phyloP scores from a whole-genome alignment of 2,797 vertebrate species.

The Muraenolepis orangiensis region DNA sequence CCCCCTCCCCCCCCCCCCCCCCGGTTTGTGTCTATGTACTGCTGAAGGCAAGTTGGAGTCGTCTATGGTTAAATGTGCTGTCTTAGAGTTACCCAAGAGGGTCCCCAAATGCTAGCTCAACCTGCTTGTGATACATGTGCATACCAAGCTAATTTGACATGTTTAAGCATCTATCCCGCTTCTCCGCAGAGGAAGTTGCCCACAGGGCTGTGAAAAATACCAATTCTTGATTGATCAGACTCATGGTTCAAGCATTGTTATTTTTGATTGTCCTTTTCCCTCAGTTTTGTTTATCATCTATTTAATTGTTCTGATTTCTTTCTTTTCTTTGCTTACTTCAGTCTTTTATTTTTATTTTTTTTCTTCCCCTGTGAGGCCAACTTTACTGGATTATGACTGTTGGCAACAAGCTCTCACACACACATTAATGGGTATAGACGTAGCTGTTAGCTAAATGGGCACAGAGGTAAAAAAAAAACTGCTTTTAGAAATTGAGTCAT shows the following conservation, averaged over 20 bases:
- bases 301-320: slow-evolving; percentile 36
- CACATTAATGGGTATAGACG: slow-evolving; percentile 81
- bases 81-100: neutral
- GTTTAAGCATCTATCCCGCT: neutral
- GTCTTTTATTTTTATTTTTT: slow-evolving; percentile 54
- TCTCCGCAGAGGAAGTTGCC: neutral
- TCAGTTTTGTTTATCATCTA: slow-evolving; percentile 36
- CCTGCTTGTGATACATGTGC: neutral
- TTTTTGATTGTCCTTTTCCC: slow-evolving; percentile 5
- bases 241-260: neutral
- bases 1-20: neutral
- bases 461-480: slow-evolving; percentile 83
- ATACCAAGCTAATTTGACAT: neutral
- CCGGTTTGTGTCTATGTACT: neutral
- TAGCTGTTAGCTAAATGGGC: slow-evolving; percentile 87
- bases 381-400: slow-evolving; percentile 89
- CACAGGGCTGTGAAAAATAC: neutral
- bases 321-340: slow-evolving; percentile 56
- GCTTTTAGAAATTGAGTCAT: slow-evolving; percentile 75
- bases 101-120: neutral
- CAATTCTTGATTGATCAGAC: neutral
- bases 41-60: neutral
- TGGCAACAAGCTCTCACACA: slow-evolving; percentile 83
- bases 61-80: neutral
- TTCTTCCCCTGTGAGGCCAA: slow-evolving; percentile 82